Percentiles rank a stretch among this genome's conserved stretches.
These are phyloP conservation scores for Zosterops hypoxanthus DNA, from an alignment of 2,113 vertebrate species.

Conservation along the genomic window DNA sequence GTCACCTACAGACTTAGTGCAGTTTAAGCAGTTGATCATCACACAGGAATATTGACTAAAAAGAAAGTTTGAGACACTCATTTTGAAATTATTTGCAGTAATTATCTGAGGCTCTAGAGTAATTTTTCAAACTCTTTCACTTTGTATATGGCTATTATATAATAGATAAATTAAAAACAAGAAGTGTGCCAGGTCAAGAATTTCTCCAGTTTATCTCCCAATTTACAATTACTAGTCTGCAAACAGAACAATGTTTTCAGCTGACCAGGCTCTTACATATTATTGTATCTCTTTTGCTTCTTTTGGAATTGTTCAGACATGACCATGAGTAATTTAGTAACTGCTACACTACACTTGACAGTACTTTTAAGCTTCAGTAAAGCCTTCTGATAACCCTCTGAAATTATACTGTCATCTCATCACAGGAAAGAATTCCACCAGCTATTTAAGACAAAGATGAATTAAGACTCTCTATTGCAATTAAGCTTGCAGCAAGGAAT, in stretches of 20 bases:
- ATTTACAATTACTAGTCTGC: background rate
- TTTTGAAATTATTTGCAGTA: background rate
- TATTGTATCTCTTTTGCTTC: background rate
- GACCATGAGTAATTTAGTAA: background rate
- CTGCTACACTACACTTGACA: background rate
- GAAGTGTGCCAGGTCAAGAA: background rate
- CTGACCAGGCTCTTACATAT: background rate
- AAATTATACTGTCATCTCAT: background rate
- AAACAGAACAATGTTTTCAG: background rate
- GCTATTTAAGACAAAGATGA: background rate
- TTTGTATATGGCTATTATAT: background rate
- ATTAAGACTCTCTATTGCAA: background rate
- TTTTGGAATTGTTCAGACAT: background rate
- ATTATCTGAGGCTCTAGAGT: background rate
- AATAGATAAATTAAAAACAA: background rate
- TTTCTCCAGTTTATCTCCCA: background rate
- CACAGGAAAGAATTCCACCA: background rate
- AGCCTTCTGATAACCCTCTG: background rate
- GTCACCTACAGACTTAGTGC: background rate
- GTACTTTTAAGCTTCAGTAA: background rate
- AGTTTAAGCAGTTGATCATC: background rate
- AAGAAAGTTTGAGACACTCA: background rate
- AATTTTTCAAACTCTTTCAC: background rate
- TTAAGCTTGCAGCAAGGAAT: background rate
- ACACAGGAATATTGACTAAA: background rate